phyloP scores from a whole-genome alignment of 2,113 vertebrate genomes.

The Vidua macroura region DNA sequence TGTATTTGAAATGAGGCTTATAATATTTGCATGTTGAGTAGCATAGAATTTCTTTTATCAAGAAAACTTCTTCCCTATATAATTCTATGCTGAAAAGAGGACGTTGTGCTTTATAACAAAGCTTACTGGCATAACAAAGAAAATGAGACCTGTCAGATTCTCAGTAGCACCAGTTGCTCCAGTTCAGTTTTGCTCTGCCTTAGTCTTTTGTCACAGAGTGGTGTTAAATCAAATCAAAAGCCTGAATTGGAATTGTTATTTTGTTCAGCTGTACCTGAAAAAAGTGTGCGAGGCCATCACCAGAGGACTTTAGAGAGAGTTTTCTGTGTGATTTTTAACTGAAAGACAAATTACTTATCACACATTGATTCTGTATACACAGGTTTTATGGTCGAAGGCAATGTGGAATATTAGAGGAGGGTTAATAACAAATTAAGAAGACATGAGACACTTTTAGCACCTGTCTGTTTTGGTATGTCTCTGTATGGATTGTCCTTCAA shows the following conservation, averaged over 20 bases:
- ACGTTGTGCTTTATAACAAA: background rate
- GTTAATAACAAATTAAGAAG: background rate
- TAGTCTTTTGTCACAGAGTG: background rate
- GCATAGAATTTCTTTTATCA: background rate
- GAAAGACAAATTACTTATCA: background rate
- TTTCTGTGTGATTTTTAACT: background rate
- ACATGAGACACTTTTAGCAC: background rate
- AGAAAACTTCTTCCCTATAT: background rate
- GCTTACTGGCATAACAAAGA: background rate
- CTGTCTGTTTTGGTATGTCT: background rate
- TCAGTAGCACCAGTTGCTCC: background rate
- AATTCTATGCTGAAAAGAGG: background rate
- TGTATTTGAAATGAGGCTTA: conserved; percentile 3
- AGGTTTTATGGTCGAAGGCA: background rate
- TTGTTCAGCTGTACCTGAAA: background rate
- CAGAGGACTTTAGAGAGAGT: background rate
- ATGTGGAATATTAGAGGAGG: background rate
- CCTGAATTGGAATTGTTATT: background rate
- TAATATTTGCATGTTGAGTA: background rate
- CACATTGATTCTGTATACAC: background rate
- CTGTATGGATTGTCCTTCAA: background rate
- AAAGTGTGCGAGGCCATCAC: background rate
- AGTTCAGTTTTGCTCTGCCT: background rate
- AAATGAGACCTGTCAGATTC: background rate
- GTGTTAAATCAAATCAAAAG: background rate